phyloP scores from a whole-genome alignment of 2,888 invertebrate species.

The Leptopilina syphax region DNA sequence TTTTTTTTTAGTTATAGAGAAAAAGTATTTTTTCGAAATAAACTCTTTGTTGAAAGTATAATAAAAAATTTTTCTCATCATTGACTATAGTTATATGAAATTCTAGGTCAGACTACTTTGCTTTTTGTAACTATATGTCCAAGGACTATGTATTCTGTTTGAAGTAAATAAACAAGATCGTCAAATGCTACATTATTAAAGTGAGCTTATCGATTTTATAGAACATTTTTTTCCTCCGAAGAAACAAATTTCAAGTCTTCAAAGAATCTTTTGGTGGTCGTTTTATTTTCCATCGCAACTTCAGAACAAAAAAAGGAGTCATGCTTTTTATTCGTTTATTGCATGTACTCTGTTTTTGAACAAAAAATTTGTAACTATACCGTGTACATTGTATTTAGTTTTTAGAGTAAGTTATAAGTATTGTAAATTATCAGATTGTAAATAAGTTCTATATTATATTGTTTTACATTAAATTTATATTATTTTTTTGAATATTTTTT shows the following conservation, averaged over 20 bases:
- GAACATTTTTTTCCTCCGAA: not conserved
- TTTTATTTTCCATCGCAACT: not conserved
- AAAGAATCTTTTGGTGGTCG: not conserved
- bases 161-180: conserved; percentile 17
- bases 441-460: too few species aligned
- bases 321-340: not conserved
- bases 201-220: conserved; percentile 6
- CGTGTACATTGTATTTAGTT: too few species aligned
- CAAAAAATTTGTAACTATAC: not conserved
- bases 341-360: not conserved
- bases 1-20: too few species aligned
- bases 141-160: not conserved
- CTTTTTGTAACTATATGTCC: not conserved
- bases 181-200: conserved; percentile 20
- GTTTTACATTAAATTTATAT: too few species aligned
- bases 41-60: too few species aligned
- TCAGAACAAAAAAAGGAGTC: not conserved
- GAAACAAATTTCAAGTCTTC: not conserved
- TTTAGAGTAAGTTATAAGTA: too few species aligned
- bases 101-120: not conserved
- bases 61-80: too few species aligned
- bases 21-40: too few species aligned
- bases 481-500: too few species aligned
- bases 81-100: too few species aligned
- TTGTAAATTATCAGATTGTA: too few species aligned